Conservation (phyloP, 2,113 vertebrate species). For the Phyllostomus discolor region DNA sequence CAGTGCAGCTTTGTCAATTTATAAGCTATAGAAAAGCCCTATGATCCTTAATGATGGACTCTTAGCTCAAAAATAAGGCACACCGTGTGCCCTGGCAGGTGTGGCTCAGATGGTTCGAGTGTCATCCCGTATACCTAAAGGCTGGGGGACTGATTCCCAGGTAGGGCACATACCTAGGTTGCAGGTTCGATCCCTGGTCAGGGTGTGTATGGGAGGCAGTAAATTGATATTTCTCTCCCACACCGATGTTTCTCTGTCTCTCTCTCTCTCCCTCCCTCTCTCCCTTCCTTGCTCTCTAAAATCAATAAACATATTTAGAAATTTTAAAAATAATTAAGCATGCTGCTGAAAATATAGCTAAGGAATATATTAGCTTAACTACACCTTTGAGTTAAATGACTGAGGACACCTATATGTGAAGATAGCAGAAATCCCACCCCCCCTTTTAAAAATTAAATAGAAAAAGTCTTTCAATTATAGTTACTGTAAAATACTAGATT, state of each 20-base stretch:
- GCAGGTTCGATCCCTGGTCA: no score
- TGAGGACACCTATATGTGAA: background rate
- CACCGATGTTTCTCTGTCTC: no score
- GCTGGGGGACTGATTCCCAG: no score
- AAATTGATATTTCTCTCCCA: no score
- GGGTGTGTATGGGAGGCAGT: no score
- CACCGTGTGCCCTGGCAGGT: no score
- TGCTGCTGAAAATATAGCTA: background rate
- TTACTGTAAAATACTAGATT: background rate
- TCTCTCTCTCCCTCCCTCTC: no score
- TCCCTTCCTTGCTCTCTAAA: no score
- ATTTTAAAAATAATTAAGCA: background rate
- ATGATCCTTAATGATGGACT: background rate
- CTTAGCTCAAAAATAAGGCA: background rate
- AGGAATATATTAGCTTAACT: background rate
- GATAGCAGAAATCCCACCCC: background rate
- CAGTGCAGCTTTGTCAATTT: background rate
- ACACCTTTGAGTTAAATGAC: background rate
- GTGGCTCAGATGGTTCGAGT: no score
- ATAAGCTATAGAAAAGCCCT: conserved; percentile 6
- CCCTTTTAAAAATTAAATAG: background rate
- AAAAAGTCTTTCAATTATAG: background rate
- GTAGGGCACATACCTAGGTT: no score
- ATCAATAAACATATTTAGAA: no score
- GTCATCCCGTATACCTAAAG: no score